Evolutionary conservation across 2,888 invertebrate species (phyloP), one percentile per base, ranked within the genome.

Genomic region (Thysanoteuthis rhombus): DNA sequence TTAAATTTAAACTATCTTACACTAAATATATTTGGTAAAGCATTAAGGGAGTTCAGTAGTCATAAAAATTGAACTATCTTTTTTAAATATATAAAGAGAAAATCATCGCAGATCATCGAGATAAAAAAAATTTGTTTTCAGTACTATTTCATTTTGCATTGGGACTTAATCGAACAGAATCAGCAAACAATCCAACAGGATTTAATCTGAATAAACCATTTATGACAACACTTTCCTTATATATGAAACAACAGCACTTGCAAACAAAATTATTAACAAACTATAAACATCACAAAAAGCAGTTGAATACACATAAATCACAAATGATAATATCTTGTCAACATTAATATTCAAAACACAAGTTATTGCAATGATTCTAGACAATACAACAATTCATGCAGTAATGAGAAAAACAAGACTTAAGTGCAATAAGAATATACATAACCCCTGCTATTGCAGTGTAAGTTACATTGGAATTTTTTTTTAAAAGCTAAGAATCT

Each of bases 371-470:
- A 75, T 75, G 10, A 75, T 75, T 75, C 75, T n/a, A 75, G 12
- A 75, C 75, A 75, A 75, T n/a, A 75, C 75, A 75, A 75, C 75
- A 75, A 75, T 75, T 75, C 75, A 75, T 75, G 75, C 75, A 52
- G 52, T 22, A 75, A n/a, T 75, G 16, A 16, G 16, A 75, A 75
- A 75, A n/a, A 75, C n/a, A 32, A 75, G n/a, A n/a, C 75, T 75
- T 75, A 4, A n/a, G n/a, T 75, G 75, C 75, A 75, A 75, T 75
- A 75, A 75, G 75, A 75, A 75, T n/a, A n/a, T 75, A 52, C 52
- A 52, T 22, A 75, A 75, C n/a, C n/a, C n/a, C 25, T 75, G 12
- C 36, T 75, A 75, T 36, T 36, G n/a, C 75, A 75, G 75, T 75
- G 75, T n/a, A 75, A 75, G n/a, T 36, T 75, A 75, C n/a, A 75